Conservation (phyloP, 1,140 invertebrate species). For the Caenorhabditis tropicalis region DNA sequence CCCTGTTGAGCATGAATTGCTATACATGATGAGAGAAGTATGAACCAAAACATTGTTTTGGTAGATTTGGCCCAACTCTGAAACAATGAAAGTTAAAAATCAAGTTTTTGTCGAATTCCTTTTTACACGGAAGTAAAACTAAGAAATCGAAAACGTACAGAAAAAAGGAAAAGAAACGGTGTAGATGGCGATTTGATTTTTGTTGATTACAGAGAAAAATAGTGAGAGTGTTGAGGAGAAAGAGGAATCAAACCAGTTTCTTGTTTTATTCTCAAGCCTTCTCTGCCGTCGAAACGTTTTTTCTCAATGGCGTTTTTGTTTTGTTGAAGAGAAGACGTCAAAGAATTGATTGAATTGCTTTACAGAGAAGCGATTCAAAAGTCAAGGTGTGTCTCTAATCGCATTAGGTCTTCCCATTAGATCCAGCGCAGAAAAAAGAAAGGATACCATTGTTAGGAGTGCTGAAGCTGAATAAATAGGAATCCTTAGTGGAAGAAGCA, state of each 20-base stretch:
- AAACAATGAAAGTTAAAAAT: not conserved
- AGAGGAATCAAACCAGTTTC: constrained; percentile 24
- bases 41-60: constrained; percentile 35
- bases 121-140: not conserved
- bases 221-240: not conserved
- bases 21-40: constrained; percentile 12
- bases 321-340: not conserved
- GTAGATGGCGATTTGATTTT: constrained; percentile 13
- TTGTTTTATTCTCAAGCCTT: not conserved
- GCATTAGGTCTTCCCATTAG: not conserved
- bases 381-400: not conserved
- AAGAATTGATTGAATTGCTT: not conserved
- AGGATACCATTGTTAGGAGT: not conserved
- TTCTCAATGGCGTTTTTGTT: not conserved
- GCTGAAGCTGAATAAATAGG: constrained; percentile 26
- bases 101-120: too few species aligned
- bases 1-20: constrained; percentile 14
- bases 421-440: not conserved
- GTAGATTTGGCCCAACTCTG: not conserved
- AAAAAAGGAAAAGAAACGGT: not conserved
- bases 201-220: constrained; percentile 24
- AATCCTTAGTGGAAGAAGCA: too few species aligned
- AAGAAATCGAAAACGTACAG: not conserved
- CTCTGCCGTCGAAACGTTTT: not conserved
- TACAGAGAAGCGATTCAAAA: too few species aligned